Conservation (phyloP, 2,113 vertebrate genomes). For the Platysteira castanea region DNA sequence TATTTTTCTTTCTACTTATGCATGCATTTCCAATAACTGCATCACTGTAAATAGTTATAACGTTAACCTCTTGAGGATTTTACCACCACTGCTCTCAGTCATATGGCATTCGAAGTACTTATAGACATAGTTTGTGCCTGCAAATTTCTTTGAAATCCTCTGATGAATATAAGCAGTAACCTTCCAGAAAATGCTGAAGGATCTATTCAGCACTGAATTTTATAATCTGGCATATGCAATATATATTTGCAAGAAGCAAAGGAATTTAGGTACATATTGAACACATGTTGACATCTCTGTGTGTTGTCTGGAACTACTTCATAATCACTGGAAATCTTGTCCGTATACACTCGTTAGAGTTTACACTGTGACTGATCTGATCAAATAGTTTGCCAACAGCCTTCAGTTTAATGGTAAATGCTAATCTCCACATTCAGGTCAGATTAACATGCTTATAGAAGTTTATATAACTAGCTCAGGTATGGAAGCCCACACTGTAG, state of each 20-base stretch:
- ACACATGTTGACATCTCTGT: neutral
- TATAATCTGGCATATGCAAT: neutral
- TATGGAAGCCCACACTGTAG: neutral
- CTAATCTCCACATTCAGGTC: neutral
- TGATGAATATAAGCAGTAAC: neutral
- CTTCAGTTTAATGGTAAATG: neutral
- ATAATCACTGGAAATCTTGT: neutral
- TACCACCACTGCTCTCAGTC: neutral
- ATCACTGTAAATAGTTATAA: neutral
- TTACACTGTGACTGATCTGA: neutral
- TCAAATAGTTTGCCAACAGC: neutral
- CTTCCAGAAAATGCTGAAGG: neutral
- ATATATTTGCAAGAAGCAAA: neutral
- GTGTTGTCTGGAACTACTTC: neutral
- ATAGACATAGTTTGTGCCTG: neutral
- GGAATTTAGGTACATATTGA: neutral
- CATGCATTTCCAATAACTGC: neutral
- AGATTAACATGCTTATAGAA: neutral
- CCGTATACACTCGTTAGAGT: neutral
- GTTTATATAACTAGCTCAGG: neutral
- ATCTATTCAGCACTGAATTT: neutral
- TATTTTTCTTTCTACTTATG: neutral
- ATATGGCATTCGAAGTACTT: neutral
- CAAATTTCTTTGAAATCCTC: neutral
- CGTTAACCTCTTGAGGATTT: neutral